Evolutionary conservation across 2,888 invertebrate genomes (phyloP).

Genomic region (Troilus luridus): DNA sequence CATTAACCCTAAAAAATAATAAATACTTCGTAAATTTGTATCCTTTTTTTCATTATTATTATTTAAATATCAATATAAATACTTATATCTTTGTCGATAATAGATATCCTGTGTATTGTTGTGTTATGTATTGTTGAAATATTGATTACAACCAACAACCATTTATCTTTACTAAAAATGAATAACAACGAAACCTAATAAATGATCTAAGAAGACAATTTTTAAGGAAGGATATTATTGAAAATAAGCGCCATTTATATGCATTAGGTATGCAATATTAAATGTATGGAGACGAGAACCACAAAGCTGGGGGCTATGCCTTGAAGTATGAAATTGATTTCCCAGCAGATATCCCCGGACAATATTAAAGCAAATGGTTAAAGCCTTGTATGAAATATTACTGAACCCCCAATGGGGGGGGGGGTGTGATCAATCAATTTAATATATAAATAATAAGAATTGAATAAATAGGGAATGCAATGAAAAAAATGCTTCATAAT

Average conservation of each 20-base stretch:
- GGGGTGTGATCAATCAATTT: not conserved
- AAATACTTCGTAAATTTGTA: too few species aligned
- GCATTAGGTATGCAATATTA: slow-evolving; percentile 7
- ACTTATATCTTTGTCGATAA: too few species aligned
- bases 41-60: too few species aligned
- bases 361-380: slow-evolving; percentile 35
- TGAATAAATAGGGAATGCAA: not conserved
- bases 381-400: slow-evolving; percentile 28
- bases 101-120: too few species aligned
- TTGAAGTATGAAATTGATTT: slow-evolving; percentile 50
- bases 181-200: not conserved
- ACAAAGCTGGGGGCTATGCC: not conserved
- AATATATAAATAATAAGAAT: too few species aligned
- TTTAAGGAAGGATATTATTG: not conserved
- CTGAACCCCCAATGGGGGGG: not conserved
- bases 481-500: not conserved
- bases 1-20: too few species aligned
- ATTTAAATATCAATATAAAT: too few species aligned
- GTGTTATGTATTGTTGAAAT: not conserved
- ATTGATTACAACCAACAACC: not conserved
- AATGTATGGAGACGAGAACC: not conserved
- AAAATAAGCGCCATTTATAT: not conserved
- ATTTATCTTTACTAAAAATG: not conserved
- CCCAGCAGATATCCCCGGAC: slow-evolving; percentile 31
- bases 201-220: not conserved